A percentile compares a stretch with the other conserved stretches of the same genome.
Conservation (phyloP, 2,113 vertebrate genomes). For the Protobothrops flavoviridis region DNA sequence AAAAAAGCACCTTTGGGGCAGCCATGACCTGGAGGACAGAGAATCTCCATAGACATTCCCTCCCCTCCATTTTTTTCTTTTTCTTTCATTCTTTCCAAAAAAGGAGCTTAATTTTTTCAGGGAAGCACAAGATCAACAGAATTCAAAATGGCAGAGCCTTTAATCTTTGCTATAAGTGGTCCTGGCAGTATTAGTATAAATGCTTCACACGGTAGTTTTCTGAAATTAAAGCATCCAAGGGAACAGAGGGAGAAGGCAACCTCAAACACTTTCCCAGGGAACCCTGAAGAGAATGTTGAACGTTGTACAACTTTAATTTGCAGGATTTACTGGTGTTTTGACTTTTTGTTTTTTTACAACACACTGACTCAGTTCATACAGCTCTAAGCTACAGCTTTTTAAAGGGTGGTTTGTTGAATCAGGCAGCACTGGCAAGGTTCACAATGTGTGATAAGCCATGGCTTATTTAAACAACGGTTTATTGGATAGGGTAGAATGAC, state of each 20-base stretch:
- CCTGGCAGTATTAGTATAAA: neutral
- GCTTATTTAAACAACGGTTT: neutral
- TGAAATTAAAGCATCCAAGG: neutral
- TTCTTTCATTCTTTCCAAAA: conserved; percentile 17
- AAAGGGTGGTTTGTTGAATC: neutral
- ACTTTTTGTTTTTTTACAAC: neutral
- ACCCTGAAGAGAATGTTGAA: neutral
- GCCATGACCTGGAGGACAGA: too few species aligned
- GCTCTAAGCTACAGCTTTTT: neutral
- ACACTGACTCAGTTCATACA: neutral
- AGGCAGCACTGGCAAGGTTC: neutral
- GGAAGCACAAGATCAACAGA: neutral
- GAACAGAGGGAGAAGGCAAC: neutral
- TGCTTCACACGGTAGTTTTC: neutral
- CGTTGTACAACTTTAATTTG: neutral
- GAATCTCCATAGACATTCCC: too few species aligned
- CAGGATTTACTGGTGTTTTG: neutral
- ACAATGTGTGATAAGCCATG: neutral
- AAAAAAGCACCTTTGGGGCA: too few species aligned
- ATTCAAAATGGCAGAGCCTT: neutral
- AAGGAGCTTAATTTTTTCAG: neutral
- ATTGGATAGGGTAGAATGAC: neutral
- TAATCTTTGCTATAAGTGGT: neutral
- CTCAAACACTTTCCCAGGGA: neutral
- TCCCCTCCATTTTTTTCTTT: neutral